Base-by-base conservation (phyloP, 2,888 invertebrate species). In the Trissoscelio sp. region DNA sequence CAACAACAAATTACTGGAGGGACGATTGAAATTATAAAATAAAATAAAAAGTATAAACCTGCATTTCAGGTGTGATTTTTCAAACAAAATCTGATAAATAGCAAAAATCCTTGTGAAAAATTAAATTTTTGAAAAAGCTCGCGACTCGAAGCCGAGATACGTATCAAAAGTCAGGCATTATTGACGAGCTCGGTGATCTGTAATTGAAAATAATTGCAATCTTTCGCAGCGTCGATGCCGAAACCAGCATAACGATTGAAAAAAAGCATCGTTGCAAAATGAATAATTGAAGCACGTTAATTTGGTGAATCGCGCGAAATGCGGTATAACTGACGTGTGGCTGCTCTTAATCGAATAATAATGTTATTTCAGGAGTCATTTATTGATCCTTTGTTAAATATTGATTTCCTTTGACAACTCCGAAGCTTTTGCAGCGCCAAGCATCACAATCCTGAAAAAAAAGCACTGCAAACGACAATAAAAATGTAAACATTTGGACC, bases 351-450 rank as follows among this genome's bases (percentile, higher is more conserved):
- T 82, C 72, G 81, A 82, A 79, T 82, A 79, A 82, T 82, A 79
- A 82, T 69, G 74, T 82, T 82, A 82, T 82, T 82, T 82, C 79
- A 79, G 74, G 81, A 82, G 78, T 73, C 74, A 74, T 79, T 78
- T 82, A 82, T 82, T 70, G 81, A 79, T 82, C 74, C 69, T 78
- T 78, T 64, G 74, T 82, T 78, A 79, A 82, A 70, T 73, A 78
- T 74, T 78, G 78, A 81, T 81, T 78, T 81, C 75, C 60, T 75
- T 70, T 75, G 80, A 70, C 80, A 75, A 74, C 57, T 62, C 46
- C 42, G 67, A 55, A 74, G 58, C 66, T n/a, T n/a, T 55, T 20
- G 39, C 37, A 44, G 3, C 46, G 34, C 51, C 58, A 55, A 28
- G 39, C 28, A 53, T 6, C 34, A 18, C 51, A 44, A 58, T 75